Conservation (phyloP, 2,113 vertebrate genomes). For the Nothobranchius furzeri region DNA sequence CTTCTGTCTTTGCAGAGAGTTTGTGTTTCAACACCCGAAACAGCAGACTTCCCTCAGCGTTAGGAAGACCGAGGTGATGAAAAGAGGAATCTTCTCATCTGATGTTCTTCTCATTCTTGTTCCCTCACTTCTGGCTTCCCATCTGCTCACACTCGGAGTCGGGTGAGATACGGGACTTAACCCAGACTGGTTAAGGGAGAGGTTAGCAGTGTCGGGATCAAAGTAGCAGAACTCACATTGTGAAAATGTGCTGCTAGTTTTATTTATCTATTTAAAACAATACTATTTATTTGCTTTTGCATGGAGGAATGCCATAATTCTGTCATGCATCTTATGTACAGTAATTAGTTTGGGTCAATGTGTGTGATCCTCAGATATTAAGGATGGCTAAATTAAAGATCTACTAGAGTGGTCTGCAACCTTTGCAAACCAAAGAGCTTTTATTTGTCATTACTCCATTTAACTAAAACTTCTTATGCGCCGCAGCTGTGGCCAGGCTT, state of each 20-base stretch:
- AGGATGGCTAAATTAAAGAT: no score
- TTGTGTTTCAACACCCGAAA: conserved; percentile 80
- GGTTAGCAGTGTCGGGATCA: background rate
- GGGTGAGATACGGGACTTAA: conserved; percentile 51
- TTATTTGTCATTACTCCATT: no score
- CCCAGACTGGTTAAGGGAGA: background rate
- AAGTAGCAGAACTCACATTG: background rate
- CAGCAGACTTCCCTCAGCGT: conserved; percentile 73
- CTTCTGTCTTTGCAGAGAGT: conserved; percentile 67
- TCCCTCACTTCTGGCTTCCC: conserved; percentile 70
- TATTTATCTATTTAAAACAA: no score
- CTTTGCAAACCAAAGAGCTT: no score
- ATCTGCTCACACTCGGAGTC: conserved; percentile 72
- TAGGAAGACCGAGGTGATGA: conserved; percentile 80
- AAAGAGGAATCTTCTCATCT: conserved; percentile 77
- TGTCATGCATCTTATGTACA: no score
- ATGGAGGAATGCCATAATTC: no score
- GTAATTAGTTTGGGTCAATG: no score
- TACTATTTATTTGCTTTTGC: no score
- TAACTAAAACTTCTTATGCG: no score
- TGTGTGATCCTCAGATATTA: no score
- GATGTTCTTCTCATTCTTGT: conserved; percentile 69
- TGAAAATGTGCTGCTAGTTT: background rate
- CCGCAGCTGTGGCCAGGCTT: no score
- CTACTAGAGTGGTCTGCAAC: no score